These are phyloP conservation scores for Micrasema minimum DNA, from an alignment of 1,140 invertebrate species.

Conservation along the genomic window DNA sequence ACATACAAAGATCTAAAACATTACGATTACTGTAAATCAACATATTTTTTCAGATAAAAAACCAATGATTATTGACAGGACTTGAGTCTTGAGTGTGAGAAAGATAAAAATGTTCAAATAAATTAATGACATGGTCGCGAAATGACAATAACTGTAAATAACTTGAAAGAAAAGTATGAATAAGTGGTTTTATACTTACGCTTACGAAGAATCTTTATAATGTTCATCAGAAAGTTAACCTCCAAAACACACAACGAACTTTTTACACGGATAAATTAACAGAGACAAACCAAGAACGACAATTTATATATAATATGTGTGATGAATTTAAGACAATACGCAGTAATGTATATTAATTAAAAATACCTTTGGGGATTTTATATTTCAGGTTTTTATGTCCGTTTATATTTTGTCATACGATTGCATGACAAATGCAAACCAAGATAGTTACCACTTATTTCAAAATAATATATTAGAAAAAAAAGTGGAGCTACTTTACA, in stretches of 20 bases:
- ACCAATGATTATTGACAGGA: no score
- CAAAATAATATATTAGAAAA: constrained; percentile 11
- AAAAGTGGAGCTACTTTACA: no score
- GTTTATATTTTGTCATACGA: constrained; percentile 19
- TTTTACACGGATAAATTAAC: not conserved
- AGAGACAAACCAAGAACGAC: not conserved
- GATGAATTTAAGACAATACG: no score
- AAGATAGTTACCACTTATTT: not conserved
- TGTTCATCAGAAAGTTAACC: constrained; percentile 10
- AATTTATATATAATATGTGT: no score
- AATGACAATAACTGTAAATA: not conserved
- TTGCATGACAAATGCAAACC: constrained; percentile 13
- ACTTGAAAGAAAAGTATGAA: not conserved
- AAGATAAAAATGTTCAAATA: no score
- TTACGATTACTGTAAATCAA: not conserved
- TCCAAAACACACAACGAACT: constrained; percentile 7
- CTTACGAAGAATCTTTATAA: no score
- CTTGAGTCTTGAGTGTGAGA: no score
- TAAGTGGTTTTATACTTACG: not conserved
- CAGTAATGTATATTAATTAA: not conserved
- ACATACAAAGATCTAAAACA: not conserved
- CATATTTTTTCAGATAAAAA: not conserved
- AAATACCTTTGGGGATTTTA: not conserved
- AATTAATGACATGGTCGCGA: no score
- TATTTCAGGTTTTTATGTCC: constrained; percentile 16